Base-by-base conservation (phyloP, 1,140 invertebrate genomes). In the Saccostrea cuccullata region DNA sequence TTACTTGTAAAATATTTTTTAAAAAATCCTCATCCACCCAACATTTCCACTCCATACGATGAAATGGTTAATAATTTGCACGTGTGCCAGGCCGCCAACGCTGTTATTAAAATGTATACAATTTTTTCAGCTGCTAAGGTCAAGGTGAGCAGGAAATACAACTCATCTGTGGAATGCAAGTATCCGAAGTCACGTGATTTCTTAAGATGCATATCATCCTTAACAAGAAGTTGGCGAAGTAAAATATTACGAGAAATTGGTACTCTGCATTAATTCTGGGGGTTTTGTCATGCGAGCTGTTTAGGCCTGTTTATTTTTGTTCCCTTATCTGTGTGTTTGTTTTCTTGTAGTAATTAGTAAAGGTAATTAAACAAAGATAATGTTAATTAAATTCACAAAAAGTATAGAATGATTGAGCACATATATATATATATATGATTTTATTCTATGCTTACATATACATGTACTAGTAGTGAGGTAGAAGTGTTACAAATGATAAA, bases 91-190 rank as follows among this genome's bases (percentile, higher is more conserved):
- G 23, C 70, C 70, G 70, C 70, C 70, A 36, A 77, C 70, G 70
- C 70, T 77, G 26, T 77, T 77, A 77, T 77, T 77, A 77, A 77
- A 77, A 77, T 77, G 70, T 77, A 30, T 77, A 77, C 70, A 77
- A 77, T 77, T 77, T 47, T 77, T 77, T 77, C 70, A 30, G 70
- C 23, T 77, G 26, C 70, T 77, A 77, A 77, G 70, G 70, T 77
- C 70, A 77, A 77, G 70, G 70, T 77, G 30, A 77, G 70, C 15
- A 77, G 70, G 70, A 77, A 77, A 77, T 77, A 77, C 70, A 77
- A 36, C 70, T 77, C 70, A 77, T 77, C 70, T 26, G 13, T 30
- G 70, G 70, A 77, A 77, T 77, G 70, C 70, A 77, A 77, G 70
- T 77, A 77, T 77, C 70, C 70, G 70, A 77, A 15, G 70, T 77